Percentiles rank a stretch among this genome's conserved stretches.
These are phyloP conservation scores for Pipistrellus pygmaeus DNA, from an alignment of 2,797 vertebrate genomes.

Conservation along the genomic window DNA sequence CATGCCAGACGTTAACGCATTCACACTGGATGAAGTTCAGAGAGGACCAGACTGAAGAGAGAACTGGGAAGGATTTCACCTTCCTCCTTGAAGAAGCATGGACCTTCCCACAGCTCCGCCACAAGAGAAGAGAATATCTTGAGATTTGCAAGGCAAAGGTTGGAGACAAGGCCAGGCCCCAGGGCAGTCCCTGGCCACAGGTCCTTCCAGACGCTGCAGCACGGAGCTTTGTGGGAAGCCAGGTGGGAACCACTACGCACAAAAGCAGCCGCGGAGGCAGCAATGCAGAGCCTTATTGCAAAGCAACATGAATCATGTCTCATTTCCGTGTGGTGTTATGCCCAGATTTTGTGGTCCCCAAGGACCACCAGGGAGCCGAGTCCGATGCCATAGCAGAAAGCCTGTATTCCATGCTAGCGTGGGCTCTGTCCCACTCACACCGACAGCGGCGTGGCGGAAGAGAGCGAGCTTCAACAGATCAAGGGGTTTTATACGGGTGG, in stretches of 20 bases:
- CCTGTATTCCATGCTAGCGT: too few relatives aligned
- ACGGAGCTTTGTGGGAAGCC: background rate
- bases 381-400: too few relatives aligned
- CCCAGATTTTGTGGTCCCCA: too few relatives aligned
- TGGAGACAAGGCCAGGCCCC: background rate
- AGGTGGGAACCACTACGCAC: background rate
- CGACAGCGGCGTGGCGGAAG: too few relatives aligned
- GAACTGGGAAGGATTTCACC: background rate
- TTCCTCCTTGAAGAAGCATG: background rate
- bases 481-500: too few relatives aligned
- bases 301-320: background rate
- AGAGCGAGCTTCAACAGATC: too few relatives aligned
- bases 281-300: background rate
- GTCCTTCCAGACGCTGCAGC: too few relatives aligned
- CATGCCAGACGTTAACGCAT: background rate
- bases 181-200: background rate
- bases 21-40: background rate
- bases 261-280: background rate
- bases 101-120: background rate
- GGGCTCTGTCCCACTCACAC: too few relatives aligned
- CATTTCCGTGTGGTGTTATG: background rate
- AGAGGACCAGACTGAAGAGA: too few relatives aligned
- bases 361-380: too few relatives aligned
- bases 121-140: background rate
- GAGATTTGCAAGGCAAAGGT: background rate